Evolutionary conservation across 2,113 vertebrate species (phyloP).

Genomic region (Cheilinus undulatus): DNA sequence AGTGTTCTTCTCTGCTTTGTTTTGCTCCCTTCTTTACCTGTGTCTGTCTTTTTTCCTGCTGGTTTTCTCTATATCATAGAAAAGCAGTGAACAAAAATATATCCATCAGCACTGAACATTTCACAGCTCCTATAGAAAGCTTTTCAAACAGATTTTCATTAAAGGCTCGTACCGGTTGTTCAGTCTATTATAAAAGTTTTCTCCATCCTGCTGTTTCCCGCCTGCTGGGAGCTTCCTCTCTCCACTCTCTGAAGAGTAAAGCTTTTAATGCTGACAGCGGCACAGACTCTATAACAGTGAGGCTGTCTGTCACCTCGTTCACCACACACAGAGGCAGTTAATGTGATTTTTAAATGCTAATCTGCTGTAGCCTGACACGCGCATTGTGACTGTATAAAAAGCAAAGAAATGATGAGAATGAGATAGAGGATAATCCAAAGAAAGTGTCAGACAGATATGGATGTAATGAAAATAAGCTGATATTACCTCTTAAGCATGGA

Average conservation of each 20-base stretch:
- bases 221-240: constrained; percentile 18
- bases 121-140: neutral
- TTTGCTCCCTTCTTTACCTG: neutral
- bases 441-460: constrained; percentile 8
- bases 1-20: neutral
- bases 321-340: constrained; percentile 20
- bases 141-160: neutral
- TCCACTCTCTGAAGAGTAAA: constrained; percentile 6
- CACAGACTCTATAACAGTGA: neutral
- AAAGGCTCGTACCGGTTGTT: constrained; percentile 2
- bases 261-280: constrained; percentile 40
- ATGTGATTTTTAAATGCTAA: constrained; percentile 30
- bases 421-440: constrained; percentile 2
- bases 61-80: neutral
- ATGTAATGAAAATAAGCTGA: constrained; percentile 27
- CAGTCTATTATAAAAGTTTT: neutral
- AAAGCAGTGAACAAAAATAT: neutral
- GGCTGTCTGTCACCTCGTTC: constrained; percentile 45
- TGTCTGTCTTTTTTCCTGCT: neutral
- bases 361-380: constrained; percentile 15
- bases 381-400: constrained; percentile 7
- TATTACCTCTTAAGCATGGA: constrained; percentile 17
- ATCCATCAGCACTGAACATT: constrained; percentile 3
- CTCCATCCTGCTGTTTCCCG: neutral
- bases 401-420: constrained; percentile 22